Evolutionary conservation across 2,797 vertebrate species (phyloP), one percentile per base, ranked within the genome.

Genomic region (Sebastes glaucus): DNA sequence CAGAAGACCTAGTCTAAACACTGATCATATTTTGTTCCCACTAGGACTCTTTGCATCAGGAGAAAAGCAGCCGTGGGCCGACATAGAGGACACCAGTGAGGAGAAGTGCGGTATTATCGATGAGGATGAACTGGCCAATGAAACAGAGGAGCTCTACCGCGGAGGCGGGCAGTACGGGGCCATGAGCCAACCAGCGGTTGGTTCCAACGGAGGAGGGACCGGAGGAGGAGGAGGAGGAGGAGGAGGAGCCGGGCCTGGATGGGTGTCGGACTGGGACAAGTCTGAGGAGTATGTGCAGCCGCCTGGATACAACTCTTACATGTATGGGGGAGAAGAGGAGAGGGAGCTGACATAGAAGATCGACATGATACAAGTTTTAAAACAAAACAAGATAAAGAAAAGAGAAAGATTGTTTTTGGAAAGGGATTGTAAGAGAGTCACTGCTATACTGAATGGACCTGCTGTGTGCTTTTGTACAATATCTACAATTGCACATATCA

Each of bases 101-200:
- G 98, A 99, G 91, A 99, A 99, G 91, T 99, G 98, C 30, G 98
- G 98, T 68, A 99, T 99, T 90, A 99, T 99, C 65, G 95, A 97
- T 14, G 98, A 99, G 89, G 98, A 99, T 73, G 98, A 99, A 95
- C 96, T 99, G 59, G 98, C 97, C 72, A 98, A 99, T 93, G 98
- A 99, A 93, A 98, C 97, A 0, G 98, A 97, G 78, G 98, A 99
- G 93, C 95, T 99, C 89, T 95, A 96, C 84, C 93, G 84, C 3
- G 85, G 82, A 96, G 96, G 87, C 91, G 98, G 95, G 96, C 85
- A 97, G 94, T 97, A 98, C 42, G 97, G 97, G 33, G 92, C 95
- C 52, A 94, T 96, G 86, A 93, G 87, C 84, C 90, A 93, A 84
- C 93, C 91, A 6, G 86, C 80, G 7, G 88, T 90, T 8, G 97